Conservation (phyloP, 2,797 vertebrate species). For the Acipenser ruthenus region DNA sequence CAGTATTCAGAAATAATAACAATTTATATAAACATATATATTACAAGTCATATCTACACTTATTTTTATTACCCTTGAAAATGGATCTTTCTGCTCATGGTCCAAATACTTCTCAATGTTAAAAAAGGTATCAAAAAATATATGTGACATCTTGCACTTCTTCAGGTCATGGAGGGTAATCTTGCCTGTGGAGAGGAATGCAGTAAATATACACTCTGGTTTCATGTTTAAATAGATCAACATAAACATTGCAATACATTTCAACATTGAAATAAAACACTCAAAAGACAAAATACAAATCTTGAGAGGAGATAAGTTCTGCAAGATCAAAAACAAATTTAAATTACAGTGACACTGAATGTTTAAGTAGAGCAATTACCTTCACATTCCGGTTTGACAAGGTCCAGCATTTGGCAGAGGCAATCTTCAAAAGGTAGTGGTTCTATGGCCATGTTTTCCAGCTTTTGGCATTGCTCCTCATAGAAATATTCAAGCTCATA, state of each 20-base stretch:
- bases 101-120: slow-evolving; percentile 94
- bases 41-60: too few relatives aligned
- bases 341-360: too few relatives aligned
- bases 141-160: slow-evolving; percentile 72
- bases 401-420: slow-evolving; percentile 93
- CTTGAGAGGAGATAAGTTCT: too few relatives aligned
- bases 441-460: slow-evolving; percentile 84
- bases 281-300: too few relatives aligned
- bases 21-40: too few relatives aligned
- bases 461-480: slow-evolving; percentile 85
- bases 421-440: slow-evolving; percentile 88
- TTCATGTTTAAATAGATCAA: too few relatives aligned
- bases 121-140: slow-evolving; percentile 94
- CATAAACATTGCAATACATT: too few relatives aligned
- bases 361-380: slow-evolving; percentile 45
- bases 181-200: slow-evolving; percentile 53
- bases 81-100: slow-evolving; percentile 88
- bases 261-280: too few relatives aligned
- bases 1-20: too few relatives aligned
- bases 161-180: slow-evolving; percentile 86
- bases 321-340: too few relatives aligned
- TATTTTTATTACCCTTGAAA: slow-evolving; percentile 60
- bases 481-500: slow-evolving; percentile 93
- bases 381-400: slow-evolving; percentile 76
- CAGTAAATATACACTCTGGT: too few relatives aligned